Evolutionary conservation across 2,797 vertebrate genomes (phyloP).

Genomic region (Sebastes taczanowskii): DNA sequence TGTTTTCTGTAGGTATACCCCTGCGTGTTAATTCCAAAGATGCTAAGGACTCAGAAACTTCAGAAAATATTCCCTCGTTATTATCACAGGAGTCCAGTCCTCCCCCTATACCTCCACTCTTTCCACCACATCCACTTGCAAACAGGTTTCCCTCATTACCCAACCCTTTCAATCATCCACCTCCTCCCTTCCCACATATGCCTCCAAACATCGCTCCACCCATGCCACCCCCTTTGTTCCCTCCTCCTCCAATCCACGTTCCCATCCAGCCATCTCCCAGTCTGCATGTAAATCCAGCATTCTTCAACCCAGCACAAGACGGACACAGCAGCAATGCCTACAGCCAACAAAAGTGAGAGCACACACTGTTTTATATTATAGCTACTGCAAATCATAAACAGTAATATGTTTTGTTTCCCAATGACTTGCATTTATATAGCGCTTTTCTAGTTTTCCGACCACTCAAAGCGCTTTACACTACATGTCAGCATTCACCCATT

Average conservation of each 20-base stretch:
- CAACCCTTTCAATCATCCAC: slow-evolving; percentile 80
- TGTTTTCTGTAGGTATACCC: slow-evolving; percentile 84
- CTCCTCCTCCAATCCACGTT: slow-evolving; percentile 77
- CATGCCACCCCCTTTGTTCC: slow-evolving; percentile 81
- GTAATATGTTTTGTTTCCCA: background rate
- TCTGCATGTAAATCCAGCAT: slow-evolving; percentile 91
- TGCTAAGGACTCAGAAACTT: slow-evolving; percentile 67
- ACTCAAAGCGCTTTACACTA: too few species aligned
- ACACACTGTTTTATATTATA: background rate
- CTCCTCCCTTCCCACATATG: slow-evolving; percentile 83
- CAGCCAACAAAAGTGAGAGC: slow-evolving; percentile 74
- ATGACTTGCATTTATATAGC: background rate
- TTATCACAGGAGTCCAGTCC: slow-evolving; percentile 58
- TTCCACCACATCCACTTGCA: slow-evolving; percentile 59
- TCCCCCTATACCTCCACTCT: slow-evolving; percentile 45
- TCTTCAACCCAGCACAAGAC: slow-evolving; percentile 81
- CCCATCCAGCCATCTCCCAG: slow-evolving; percentile 77
- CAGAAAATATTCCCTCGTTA: slow-evolving; percentile 67
- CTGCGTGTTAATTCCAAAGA: slow-evolving; percentile 84
- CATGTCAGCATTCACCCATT: too few species aligned
- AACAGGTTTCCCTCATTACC: slow-evolving; percentile 85
- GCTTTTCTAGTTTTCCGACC: too few species aligned
- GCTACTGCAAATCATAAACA: background rate
- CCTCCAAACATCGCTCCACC: slow-evolving; percentile 80
- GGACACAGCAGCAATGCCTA: slow-evolving; percentile 63